Percentiles rank a stretch among this genome's conserved stretches.
These are phyloP conservation scores for Pseudorasbora parva DNA, from an alignment of 2,113 vertebrate genomes.

Conservation along the genomic window DNA sequence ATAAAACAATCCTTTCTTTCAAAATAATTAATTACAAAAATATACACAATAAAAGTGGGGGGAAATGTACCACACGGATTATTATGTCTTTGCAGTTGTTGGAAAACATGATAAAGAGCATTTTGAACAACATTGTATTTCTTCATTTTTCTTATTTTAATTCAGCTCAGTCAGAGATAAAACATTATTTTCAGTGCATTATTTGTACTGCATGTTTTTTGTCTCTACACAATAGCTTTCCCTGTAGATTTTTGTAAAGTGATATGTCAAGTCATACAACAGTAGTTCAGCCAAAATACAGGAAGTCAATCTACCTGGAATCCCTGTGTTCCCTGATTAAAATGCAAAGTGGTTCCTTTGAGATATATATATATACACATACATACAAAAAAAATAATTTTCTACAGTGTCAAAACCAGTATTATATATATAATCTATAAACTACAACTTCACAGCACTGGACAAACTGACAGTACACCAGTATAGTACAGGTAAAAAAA, in stretches of 20 bases:
- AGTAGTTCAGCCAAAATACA: conserved; percentile 33
- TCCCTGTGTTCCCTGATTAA: conserved; percentile 39
- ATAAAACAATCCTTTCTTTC: conserved; percentile 54
- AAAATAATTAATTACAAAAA: conserved; percentile 71
- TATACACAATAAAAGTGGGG: conserved; percentile 46
- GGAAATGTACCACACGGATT: background rate
- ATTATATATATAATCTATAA: conserved; percentile 4
- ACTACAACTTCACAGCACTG: conserved; percentile 15
- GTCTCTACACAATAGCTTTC: background rate
- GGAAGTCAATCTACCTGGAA: conserved; percentile 36
- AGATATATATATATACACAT: too few relatives aligned
- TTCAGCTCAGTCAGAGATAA: background rate
- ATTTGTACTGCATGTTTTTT: background rate
- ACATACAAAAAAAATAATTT: background rate
- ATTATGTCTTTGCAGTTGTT: conserved; percentile 17
- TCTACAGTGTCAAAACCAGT: background rate
- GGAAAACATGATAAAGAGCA: background rate
- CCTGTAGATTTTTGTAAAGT: background rate
- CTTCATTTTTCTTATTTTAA: background rate
- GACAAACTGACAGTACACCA: conserved; percentile 1
- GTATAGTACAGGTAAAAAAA: background rate
- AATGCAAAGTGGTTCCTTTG: conserved; percentile 2
- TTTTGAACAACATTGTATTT: background rate
- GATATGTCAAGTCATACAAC: conserved; percentile 6
- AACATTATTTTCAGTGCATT: background rate